Conservation (phyloP, 2,888 invertebrate genomes). For the Erebia palarica region DNA sequence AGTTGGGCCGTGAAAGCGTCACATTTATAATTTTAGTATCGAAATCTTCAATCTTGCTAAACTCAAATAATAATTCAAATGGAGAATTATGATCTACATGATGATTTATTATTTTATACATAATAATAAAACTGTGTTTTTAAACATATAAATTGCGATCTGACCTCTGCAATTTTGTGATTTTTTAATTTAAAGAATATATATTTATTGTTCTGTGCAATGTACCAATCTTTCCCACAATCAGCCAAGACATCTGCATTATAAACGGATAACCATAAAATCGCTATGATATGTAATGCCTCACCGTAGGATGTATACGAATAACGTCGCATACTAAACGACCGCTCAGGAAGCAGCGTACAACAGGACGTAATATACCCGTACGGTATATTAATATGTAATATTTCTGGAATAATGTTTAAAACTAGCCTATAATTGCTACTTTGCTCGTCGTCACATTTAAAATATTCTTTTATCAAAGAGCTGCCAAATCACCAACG, state of each 20-base stretch:
- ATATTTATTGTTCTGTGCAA: not conserved
- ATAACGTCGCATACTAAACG: slow-evolving; percentile 54
- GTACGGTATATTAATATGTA: slow-evolving; percentile 33
- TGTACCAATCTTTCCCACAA: slow-evolving; percentile 27
- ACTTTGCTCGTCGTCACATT: not conserved
- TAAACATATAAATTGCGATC: too few relatives aligned
- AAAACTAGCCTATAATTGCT: slow-evolving; percentile 2
- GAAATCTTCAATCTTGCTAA: too few relatives aligned
- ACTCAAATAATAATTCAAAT: too few relatives aligned
- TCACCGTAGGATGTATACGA: slow-evolving; percentile 42
- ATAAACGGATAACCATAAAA: slow-evolving; percentile 34
- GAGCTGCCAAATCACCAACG: too few relatives aligned
- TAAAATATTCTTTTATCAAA: not conserved
- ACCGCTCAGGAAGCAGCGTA: slow-evolving; percentile 50
- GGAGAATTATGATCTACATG: too few relatives aligned
- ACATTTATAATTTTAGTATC: too few relatives aligned
- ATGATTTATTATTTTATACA: too few relatives aligned
- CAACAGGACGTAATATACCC: slow-evolving; percentile 37
- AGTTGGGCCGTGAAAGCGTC: too few relatives aligned
- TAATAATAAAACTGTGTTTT: too few relatives aligned
- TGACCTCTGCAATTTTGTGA: too few relatives aligned
- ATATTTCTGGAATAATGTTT: slow-evolving; percentile 26
- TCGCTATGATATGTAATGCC: slow-evolving; percentile 21
- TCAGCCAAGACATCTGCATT: slow-evolving; percentile 32
- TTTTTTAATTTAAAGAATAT: not conserved